A percentile compares a stretch with the other conserved stretches of the same genome.
phyloP scores from a whole-genome alignment of 2,113 vertebrate species.

The Protobothrops mucrosquamatus region DNA sequence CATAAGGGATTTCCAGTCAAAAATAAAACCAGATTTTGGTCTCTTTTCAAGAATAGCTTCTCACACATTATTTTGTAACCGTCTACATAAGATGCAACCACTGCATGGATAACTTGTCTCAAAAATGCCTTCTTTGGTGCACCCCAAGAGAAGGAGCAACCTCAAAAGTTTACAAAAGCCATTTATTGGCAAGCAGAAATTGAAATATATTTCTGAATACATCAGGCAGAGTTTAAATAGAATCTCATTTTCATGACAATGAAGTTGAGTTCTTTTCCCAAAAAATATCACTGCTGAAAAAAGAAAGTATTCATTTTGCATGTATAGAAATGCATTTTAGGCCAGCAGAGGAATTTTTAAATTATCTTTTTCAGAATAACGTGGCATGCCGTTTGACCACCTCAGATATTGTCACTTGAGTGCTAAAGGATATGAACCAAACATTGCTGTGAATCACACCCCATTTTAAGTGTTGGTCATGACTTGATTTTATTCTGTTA shows the following conservation, averaged over 20 bases:
- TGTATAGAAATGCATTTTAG: not conserved
- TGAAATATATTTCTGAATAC: not conserved
- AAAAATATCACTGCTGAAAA: not conserved
- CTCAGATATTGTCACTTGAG: fast-evolving
- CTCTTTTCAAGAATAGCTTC: not conserved
- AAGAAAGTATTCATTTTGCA: not conserved
- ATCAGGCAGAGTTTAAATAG: not conserved
- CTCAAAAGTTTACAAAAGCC: not conserved
- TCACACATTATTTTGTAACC: not conserved
- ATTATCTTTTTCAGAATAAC: not conserved
- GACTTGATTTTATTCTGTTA: conserved; percentile 26
- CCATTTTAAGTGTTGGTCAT: not conserved
- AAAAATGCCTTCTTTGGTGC: not conserved
- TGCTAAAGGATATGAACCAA: not conserved
- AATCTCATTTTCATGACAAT: not conserved
- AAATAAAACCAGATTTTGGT: not conserved
- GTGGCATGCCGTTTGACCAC: not conserved
- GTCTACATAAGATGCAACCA: not conserved
- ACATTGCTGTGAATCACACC: not conserved
- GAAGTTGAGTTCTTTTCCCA: not conserved
- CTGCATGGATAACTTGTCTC: not conserved
- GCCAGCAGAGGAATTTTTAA: not conserved
- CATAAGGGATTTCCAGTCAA: not conserved
- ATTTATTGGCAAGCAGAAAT: not conserved
- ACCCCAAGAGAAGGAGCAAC: not conserved